phyloP scores from a whole-genome alignment of 2,888 invertebrate species.

The Phorcus lineatus region DNA sequence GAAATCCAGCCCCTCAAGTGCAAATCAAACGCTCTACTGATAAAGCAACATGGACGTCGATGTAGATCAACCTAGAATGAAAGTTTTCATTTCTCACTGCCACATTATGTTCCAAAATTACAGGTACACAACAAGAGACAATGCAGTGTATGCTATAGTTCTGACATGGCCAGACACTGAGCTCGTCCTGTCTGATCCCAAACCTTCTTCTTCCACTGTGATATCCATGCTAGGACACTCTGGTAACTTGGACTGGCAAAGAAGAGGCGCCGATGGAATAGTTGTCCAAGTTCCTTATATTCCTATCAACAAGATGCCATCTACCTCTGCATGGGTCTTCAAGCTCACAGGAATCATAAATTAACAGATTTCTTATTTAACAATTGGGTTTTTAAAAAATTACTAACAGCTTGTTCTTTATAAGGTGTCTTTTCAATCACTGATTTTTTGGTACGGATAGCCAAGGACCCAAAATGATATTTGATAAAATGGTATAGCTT shows the following conservation, averaged over 20 bases:
- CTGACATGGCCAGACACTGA: constrained; percentile 83
- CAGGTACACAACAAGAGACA: constrained; percentile 64
- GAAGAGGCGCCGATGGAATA: constrained; percentile 48
- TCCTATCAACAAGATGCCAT: constrained; percentile 60
- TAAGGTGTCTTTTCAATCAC: no score
- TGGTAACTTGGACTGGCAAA: constrained; percentile 39
- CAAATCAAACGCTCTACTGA: no score
- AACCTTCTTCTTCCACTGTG: constrained; percentile 61
- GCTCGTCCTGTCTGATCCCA: constrained; percentile 77
- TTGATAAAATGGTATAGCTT: no score
- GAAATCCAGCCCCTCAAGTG: no score
- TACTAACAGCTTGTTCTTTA: no score
- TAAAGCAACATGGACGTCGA: no score
- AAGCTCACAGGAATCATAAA: constrained; percentile 49
- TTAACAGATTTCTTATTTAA: no score
- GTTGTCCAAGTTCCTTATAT: constrained; percentile 63
- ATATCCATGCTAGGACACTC: constrained; percentile 78
- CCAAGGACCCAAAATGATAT: no score
- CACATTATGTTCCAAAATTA: not conserved
- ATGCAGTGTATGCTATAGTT: constrained; percentile 81
- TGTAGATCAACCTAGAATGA: no score
- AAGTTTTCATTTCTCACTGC: no score
- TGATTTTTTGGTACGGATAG: no score
- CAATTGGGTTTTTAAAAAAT: no score
- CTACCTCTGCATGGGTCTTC: constrained; percentile 70